Base-by-base conservation (phyloP, 2,797 vertebrate species). In the Chloroceryle inda region DNA sequence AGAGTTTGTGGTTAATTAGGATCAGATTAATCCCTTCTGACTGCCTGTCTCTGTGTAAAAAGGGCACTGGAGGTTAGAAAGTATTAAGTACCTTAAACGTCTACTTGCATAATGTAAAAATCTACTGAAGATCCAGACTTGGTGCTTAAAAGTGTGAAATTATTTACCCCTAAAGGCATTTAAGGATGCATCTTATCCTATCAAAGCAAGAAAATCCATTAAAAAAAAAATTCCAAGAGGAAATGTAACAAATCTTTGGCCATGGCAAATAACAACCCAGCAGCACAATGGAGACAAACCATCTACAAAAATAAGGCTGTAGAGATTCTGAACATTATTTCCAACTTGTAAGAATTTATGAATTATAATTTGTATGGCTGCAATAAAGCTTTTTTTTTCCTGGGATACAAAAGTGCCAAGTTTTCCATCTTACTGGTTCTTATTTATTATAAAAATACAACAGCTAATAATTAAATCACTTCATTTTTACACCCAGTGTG, bases 21-120 rank as follows among this genome's bases (percentile, higher is more conserved):
- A 96, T 97, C 93, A 96, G 96, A 91, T 96, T 98, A 98, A 98
- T 98, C 96, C 98, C 97, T 83, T 91, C 98, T 98, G 97, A 98
- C 98, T 98, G 97, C 98, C 97, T 88, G 97, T 97, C 97, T 97
- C 97, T 99, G 98, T 98, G 96, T 97, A 97, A 97, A 97, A 98
- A 97, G 98, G 98, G 95, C 98, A 97, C 77, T 86, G 92, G 97
- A 98, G 97, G 97, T 98, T 98, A 98, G 95, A 97, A 97, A 97
- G 92, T 96, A 94, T 96, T 96, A 98, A 98, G 96, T 96, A 97
- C 87, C 93, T 97, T 97, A 97, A 96, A 94, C 55, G 38, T 96
- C 88, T 97, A 79, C 95, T 98, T 97, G 95, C 96, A 96, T 97
- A 97, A 97, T 56, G 76, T 80, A 69, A 87, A 94, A 96, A 96